Conservation (phyloP, 1,140 invertebrate genomes). For the Trichonephila inaurata region DNA sequence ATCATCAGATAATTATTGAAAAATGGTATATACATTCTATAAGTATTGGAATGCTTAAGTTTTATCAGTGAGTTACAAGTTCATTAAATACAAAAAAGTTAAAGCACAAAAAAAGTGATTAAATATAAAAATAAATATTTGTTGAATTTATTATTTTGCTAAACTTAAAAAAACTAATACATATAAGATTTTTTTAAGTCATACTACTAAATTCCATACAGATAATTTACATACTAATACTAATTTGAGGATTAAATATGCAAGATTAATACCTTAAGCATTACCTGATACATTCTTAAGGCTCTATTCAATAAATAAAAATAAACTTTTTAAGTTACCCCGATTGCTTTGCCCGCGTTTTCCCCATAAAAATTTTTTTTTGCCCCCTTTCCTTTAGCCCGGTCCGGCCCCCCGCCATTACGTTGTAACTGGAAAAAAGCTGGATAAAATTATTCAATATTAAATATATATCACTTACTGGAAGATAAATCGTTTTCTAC, state of each 20-base stretch:
- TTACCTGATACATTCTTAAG: conserved; percentile 19
- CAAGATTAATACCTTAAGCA: neutral
- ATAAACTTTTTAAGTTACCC: conserved; percentile 82
- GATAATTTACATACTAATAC: neutral
- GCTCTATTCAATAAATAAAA: conserved; percentile 36
- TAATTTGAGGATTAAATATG: neutral
- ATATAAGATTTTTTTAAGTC: neutral
- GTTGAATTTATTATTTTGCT: too few relatives aligned
- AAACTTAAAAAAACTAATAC: too few relatives aligned
- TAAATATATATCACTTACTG: conserved; percentile 34
- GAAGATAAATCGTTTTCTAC: neutral
- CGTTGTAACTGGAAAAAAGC: conserved; percentile 90
- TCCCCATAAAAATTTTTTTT: conserved; percentile 94
- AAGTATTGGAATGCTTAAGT: too few relatives aligned
- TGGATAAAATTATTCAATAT: conserved; percentile 56
- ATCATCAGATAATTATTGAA: too few relatives aligned
- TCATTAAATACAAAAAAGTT: too few relatives aligned
- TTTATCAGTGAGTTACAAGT: too few relatives aligned
- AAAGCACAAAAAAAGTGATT: too few relatives aligned
- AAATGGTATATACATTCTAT: too few relatives aligned
- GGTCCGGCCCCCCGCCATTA: too few relatives aligned
- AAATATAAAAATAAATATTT: too few relatives aligned
- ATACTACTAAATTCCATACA: neutral
- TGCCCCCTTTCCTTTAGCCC: conserved; percentile 90
- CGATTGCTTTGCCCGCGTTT: conserved; percentile 90